phyloP scores from a whole-genome alignment of 2,113 vertebrate species.

The Scytalopus superciliaris region DNA sequence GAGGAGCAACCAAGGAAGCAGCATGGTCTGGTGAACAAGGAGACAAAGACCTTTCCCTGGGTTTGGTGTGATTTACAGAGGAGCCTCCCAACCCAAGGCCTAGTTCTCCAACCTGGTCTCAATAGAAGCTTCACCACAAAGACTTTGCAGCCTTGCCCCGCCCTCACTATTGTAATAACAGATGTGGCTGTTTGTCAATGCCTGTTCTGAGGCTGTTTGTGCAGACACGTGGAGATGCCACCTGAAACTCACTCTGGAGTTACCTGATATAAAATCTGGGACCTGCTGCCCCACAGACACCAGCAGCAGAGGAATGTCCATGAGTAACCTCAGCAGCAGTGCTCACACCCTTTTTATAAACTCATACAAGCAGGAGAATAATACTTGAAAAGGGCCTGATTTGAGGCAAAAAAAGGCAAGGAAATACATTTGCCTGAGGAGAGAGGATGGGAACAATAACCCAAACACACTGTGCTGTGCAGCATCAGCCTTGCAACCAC shows the following conservation, averaged over 20 bases:
- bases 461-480: neutral
- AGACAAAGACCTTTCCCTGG: neutral
- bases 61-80: neutral
- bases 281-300: neutral
- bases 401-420: neutral
- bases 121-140: neutral
- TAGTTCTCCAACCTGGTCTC: neutral
- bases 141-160: neutral
- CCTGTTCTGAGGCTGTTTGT: neutral
- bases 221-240: neutral
- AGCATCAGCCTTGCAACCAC: neutral
- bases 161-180: neutral
- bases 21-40: neutral
- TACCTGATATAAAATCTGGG: neutral
- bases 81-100: neutral
- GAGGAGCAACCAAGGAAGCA: neutral
- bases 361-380: neutral
- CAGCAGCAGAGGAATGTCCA: neutral
- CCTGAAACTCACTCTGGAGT: neutral
- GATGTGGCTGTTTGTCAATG: neutral
- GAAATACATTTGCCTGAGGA: neutral
- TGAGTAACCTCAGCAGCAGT: neutral
- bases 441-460: neutral
- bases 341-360: neutral
- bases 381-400: neutral